Evolutionary conservation across 64 coral and sea anemone genomes (phyloP), one percentile per base, ranked within the genome.

Genomic region (Pocillopora damicornis): DNA sequence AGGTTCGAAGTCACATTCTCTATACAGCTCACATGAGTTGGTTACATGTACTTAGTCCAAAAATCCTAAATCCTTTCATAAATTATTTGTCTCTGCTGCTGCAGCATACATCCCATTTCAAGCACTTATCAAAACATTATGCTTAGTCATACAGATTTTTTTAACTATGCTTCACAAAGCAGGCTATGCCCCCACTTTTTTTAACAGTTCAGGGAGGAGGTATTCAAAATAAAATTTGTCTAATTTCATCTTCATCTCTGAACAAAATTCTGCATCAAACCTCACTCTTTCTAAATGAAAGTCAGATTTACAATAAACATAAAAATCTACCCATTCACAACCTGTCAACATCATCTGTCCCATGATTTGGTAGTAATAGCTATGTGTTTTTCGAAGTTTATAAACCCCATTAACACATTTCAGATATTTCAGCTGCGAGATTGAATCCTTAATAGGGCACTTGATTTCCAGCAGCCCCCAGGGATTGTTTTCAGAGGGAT

Each of bases 241-340:
- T 67, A 80, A 80, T 75, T 89, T 90, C 60, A 73, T 72, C 78
- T 89, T 90, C 88, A 90, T 90, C 62, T 58, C 60, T 75, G 67
- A 13, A 64, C 82, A 81, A 57, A 90, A 90, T 37, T n/a, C 58
- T 18, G 12, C 22, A 76, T 83, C 79, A 30, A 42, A n/a, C 71
- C 79, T 90, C 23, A 90, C 82, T 83, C 69, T 90, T 74, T 90
- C 79, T 83, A 90, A 83, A 76, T 90, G 79, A 73, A 90, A 90
- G 66, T 85, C 79, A 77, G 73, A 38, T 85, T 90, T 90, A 61
- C 89, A 90, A 38, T 62, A 85, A 63, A 90, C 59, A 85, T 35
- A 90, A 67, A 90, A 85, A 76, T 90, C 80, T 56, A 76, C 80
- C 80, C 80, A 85, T 90, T 85, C 65, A 42, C 79, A 74, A 63